Evolutionary conservation across 2,113 vertebrate genomes (phyloP).

Genomic region (Tapirus terrestris): DNA sequence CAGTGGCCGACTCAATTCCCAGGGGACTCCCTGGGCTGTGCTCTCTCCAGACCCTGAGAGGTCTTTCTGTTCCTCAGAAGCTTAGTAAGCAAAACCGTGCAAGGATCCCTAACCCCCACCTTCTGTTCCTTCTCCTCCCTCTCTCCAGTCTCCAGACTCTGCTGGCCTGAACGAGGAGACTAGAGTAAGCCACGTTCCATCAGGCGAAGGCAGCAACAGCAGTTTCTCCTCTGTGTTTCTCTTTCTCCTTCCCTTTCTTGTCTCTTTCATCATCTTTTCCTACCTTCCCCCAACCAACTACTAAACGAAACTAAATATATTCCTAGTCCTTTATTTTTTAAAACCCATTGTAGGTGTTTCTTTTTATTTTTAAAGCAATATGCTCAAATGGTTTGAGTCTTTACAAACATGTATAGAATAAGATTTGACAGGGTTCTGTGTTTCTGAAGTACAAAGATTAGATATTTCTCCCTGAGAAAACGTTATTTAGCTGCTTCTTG

Average conservation of each 20-base stretch:
- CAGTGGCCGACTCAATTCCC: not conserved
- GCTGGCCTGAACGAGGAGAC: not conserved
- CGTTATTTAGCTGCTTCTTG: not conserved
- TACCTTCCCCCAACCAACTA: not conserved
- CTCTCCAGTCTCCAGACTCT: not conserved
- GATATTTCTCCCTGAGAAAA: not conserved
- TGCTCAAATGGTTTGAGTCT: not conserved
- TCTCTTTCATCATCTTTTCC: not conserved
- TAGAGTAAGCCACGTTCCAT: accelerated
- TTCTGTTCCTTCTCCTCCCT: not conserved
- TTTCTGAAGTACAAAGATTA: not conserved
- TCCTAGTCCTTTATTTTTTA: not conserved
- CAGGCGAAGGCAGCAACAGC: not conserved
- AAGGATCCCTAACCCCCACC: not conserved
- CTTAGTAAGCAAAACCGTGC: not conserved
- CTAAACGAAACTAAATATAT: not conserved
- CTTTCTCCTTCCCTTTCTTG: not conserved
- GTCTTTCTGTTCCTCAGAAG: not conserved
- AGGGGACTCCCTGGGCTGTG: not conserved
- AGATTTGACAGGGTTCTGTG: not conserved
- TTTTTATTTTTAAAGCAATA: not conserved
- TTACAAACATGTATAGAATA: not conserved
- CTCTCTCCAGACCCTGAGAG: not conserved
- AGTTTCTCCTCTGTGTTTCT: not conserved
- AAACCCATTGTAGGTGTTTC: not conserved